Evolutionary conservation across 30 jellyfish, hydroid and myxozoan genomes (phyloP).

Genomic region (Chrysaora quinquecirrha): DNA sequence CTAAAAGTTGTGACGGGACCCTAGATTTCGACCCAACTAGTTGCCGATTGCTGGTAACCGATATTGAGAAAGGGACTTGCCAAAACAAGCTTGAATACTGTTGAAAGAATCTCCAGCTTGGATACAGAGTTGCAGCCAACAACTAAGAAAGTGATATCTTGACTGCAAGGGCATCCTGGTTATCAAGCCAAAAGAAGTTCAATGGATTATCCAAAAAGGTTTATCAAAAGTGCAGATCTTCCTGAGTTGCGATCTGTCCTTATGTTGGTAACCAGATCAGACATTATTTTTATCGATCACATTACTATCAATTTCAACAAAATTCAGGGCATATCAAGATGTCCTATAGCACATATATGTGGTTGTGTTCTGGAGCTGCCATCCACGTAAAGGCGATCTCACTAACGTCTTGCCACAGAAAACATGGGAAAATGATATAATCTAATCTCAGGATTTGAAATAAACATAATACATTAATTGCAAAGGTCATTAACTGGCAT

Average conservation of each 20-base stretch:
- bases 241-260: constrained; percentile 9
- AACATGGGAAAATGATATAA: constrained; percentile 25
- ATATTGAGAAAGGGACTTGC: not conserved
- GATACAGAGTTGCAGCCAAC: not conserved
- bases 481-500: too few species aligned
- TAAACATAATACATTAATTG: too few species aligned
- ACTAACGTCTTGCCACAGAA: constrained; percentile 4
- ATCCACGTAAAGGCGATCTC: constrained; percentile 9
- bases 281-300: constrained; percentile 1
- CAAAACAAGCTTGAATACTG: not conserved
- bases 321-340: constrained; percentile 14
- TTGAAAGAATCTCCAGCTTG: not conserved
- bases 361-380: constrained; percentile 41
- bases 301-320: constrained; percentile 3
- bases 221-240: not conserved
- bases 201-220: constrained; percentile 4
- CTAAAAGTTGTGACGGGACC: not conserved
- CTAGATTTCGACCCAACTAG: too few species aligned
- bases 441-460: too few species aligned
- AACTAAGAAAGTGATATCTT: constrained; percentile 26
- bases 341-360: constrained; percentile 45
- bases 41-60: not conserved
- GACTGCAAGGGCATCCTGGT: not conserved
- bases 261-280: constrained; percentile 28
- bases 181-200: not conserved